Evolutionary conservation across 2,113 vertebrate species (phyloP).

Genomic region (Falcunculus frontatus): DNA sequence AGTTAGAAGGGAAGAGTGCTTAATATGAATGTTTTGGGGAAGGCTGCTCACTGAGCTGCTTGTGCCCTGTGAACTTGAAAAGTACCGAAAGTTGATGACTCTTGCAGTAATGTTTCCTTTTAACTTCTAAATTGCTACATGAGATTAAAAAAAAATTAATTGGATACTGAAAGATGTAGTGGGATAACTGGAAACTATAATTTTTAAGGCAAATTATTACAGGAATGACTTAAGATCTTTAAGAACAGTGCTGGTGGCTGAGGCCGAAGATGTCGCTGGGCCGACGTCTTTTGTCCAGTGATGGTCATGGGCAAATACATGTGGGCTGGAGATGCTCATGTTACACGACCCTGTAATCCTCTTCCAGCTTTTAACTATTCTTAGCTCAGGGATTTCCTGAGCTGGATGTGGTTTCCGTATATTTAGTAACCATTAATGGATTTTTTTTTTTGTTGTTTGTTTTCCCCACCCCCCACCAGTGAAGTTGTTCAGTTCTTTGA

Average conservation of each 20-base stretch:
- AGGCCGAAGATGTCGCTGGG: background rate
- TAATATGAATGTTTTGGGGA: background rate
- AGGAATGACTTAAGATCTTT: background rate
- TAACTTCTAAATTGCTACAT: background rate
- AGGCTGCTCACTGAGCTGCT: background rate
- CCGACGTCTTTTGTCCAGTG: background rate
- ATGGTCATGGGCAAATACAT: background rate
- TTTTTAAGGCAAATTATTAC: background rate
- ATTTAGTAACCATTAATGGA: conserved; percentile 62
- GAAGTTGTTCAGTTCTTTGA: background rate
- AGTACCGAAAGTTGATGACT: background rate
- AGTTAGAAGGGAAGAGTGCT: background rate
- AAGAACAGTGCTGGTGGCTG: background rate
- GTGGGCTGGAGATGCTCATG: background rate
- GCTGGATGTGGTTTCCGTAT: conserved; percentile 59
- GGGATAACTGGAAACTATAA: background rate
- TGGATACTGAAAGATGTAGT: background rate
- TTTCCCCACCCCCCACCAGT: background rate
- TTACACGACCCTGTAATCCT: conserved; percentile 17
- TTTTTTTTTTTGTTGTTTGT: background rate
- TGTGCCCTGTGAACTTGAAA: background rate
- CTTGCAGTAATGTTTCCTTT: background rate
- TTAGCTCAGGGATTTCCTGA: conserved; percentile 66
- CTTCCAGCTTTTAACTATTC: conserved; percentile 42
- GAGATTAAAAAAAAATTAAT: background rate